Percentiles rank a stretch among this genome's conserved stretches.
Evolutionary conservation across 2,888 invertebrate genomes (phyloP).

Genomic region (Lasioglossum calceatum): DNA sequence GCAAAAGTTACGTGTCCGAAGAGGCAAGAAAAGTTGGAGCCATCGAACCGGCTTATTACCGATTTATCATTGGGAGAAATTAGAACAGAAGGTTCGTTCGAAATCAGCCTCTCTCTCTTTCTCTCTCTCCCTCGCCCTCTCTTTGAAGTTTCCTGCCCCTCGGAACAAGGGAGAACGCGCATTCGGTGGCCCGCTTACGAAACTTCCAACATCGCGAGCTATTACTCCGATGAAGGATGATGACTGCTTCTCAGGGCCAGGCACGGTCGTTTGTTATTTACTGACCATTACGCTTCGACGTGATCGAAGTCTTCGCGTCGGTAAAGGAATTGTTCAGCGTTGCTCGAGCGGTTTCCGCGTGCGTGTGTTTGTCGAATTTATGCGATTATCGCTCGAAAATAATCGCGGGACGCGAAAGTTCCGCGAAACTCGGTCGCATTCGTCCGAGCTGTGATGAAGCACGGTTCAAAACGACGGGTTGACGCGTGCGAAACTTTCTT

Average conservation of each 20-base stretch:
- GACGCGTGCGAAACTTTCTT: neutral
- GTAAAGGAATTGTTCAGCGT: neutral
- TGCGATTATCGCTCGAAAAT: neutral
- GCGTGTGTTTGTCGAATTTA: neutral
- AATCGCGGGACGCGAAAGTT: neutral
- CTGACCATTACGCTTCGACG: constrained; percentile 76
- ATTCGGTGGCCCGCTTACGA: constrained; percentile 61
- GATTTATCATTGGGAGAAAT: constrained; percentile 57
- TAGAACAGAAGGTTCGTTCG: constrained; percentile 50
- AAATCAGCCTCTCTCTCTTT: constrained; percentile 30
- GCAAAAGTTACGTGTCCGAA: constrained; percentile 1
- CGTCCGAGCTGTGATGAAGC: neutral
- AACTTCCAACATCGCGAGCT: constrained; percentile 64
- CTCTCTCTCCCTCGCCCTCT: neutral
- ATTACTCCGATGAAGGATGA: constrained; percentile 72
- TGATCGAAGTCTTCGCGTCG: constrained; percentile 72
- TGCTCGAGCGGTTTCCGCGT: neutral
- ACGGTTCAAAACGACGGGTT: neutral
- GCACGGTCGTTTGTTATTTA: constrained; percentile 77
- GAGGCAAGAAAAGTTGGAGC: constrained; percentile 21
- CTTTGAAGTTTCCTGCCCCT: constrained; percentile 42
- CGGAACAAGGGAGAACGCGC: constrained; percentile 40
- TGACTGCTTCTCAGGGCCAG: constrained; percentile 55
- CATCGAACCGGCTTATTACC: constrained; percentile 46
- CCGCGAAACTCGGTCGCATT: neutral